Evolutionary conservation across 2,797 vertebrate species (phyloP).

Genomic region (Argyrosomus regius): DNA sequence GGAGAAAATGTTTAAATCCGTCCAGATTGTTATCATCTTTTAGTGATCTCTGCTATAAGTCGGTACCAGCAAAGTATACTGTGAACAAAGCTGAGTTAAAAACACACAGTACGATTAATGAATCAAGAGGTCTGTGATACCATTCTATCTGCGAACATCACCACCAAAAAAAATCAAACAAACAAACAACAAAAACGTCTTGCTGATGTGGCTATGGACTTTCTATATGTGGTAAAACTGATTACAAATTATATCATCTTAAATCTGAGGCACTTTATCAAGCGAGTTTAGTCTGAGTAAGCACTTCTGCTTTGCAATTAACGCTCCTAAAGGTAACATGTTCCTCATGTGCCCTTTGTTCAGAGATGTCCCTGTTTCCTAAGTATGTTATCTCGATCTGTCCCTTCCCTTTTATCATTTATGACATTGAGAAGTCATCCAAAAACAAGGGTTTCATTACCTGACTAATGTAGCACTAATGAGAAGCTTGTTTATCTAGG

Average conservation of each 20-base stretch:
- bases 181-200: not conserved
- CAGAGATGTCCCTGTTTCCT: slow-evolving; percentile 60
- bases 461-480: slow-evolving; percentile 80
- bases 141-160: not conserved
- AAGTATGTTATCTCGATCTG: slow-evolving; percentile 57
- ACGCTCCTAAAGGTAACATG: not conserved
- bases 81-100: too few species aligned
- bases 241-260: not conserved
- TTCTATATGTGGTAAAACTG: not conserved
- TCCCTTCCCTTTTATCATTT: slow-evolving; percentile 62
- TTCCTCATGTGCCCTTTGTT: slow-evolving; percentile 60
- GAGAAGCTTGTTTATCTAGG: slow-evolving; percentile 85
- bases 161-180: slow-evolving; percentile 1
- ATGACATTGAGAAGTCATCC: slow-evolving; percentile 75
- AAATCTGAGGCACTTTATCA: not conserved
- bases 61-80: not conserved
- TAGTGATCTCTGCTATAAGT: not conserved
- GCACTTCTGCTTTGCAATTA: not conserved
- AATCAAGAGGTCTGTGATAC: not conserved
- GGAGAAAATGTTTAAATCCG: not conserved
- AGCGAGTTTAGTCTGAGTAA: not conserved
- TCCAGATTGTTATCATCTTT: not conserved
- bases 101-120: not conserved
- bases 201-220: slow-evolving; percentile 8
- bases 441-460: slow-evolving; percentile 84